phyloP scores from a whole-genome alignment of 2,797 vertebrate genomes.

The Todus mexicanus region DNA sequence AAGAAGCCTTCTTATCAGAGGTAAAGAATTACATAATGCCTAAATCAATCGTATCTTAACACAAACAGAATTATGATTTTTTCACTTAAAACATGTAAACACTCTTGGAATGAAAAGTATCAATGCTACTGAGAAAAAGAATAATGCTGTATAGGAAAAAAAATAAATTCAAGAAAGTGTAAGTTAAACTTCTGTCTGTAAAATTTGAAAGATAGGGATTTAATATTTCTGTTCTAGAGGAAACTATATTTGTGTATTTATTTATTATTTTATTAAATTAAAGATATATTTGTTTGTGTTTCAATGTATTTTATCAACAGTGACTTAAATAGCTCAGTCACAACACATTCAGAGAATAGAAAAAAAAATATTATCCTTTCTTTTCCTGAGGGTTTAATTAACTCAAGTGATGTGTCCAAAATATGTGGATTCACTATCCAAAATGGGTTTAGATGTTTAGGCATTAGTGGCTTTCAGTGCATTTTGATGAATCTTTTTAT shows the following conservation, averaged over 20 bases:
- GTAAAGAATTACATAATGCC: background rate
- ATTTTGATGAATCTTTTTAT: background rate
- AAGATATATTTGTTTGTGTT: background rate
- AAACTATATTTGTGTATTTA: background rate
- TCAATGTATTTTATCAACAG: background rate
- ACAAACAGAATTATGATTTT: background rate
- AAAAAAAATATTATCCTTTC: background rate
- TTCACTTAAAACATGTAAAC: background rate
- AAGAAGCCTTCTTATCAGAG: background rate
- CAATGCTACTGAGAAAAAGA: background rate
- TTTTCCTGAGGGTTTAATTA: background rate
- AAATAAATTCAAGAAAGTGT: background rate
- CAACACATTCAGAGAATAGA: background rate
- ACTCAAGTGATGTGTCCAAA: background rate
- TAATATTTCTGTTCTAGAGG: background rate
- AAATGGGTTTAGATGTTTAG: background rate
- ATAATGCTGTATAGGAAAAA: background rate
- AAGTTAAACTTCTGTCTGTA: background rate
- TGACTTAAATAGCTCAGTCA: background rate
- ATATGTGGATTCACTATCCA: background rate
- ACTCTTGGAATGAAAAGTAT: background rate
- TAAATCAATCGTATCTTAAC: background rate
- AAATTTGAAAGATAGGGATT: background rate
- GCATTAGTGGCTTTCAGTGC: background rate
- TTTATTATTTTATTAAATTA: background rate